phyloP scores from a whole-genome alignment of 2,113 vertebrate genomes.

The Pelecanus crispus region DNA sequence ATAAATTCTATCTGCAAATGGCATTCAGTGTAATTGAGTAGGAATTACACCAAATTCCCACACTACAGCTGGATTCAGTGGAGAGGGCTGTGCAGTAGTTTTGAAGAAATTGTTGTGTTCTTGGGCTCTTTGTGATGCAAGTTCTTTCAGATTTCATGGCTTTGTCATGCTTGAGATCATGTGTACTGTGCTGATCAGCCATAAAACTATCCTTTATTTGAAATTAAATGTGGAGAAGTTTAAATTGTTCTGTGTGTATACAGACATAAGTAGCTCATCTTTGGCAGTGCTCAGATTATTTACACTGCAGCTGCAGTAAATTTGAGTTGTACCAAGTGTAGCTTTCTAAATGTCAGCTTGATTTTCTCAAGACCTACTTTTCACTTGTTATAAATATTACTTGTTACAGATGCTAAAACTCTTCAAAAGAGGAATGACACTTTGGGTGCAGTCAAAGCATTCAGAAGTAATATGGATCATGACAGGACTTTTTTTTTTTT shows the following conservation, averaged over 20 bases:
- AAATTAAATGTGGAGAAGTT: conserved; percentile 26
- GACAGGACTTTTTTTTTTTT: neutral
- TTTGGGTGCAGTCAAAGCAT: neutral
- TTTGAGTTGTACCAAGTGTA: conserved; percentile 43
- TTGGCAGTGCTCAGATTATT: conserved; percentile 29
- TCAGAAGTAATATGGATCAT: neutral
- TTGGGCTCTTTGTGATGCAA: neutral
- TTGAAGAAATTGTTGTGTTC: neutral
- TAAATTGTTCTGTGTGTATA: conserved; percentile 30
- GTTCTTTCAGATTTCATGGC: conserved; percentile 19
- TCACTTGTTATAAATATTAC: conserved; percentile 22
- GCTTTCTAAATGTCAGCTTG: conserved; percentile 39
- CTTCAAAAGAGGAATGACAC: neutral
- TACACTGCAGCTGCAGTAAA: conserved; percentile 47
- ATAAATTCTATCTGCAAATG: neutral
- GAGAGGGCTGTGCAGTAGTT: neutral
- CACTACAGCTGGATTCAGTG: neutral
- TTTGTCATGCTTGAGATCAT: neutral
- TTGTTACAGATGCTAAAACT: conserved; percentile 26
- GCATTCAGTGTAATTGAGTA: neutral
- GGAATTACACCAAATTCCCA: neutral
- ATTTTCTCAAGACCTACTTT: conserved; percentile 57
- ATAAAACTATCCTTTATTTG: conserved; percentile 24
- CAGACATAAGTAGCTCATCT: conserved; percentile 31
- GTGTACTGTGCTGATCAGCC: neutral